Conservation (phyloP, 2,888 invertebrate species). For the Dicyrtomina minuta region DNA sequence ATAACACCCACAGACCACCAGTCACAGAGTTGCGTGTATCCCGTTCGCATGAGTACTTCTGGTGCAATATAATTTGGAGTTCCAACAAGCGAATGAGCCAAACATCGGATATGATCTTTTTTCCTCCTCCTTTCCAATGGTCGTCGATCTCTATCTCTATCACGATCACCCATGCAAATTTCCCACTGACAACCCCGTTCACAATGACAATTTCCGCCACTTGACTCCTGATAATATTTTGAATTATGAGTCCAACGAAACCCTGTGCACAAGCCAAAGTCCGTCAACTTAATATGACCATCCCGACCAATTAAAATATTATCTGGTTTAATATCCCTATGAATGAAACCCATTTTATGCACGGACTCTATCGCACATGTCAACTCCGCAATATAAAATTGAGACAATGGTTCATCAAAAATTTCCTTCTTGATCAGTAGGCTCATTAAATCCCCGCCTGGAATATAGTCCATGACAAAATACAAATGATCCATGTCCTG, state of each 20-base stretch:
- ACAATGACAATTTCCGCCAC: slow-evolving; percentile 37
- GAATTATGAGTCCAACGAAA: slow-evolving; percentile 99
- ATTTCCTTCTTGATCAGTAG: slow-evolving; percentile 93
- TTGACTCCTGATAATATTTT: slow-evolving; percentile 81
- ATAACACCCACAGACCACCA: slow-evolving; percentile 99
- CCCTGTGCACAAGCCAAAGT: slow-evolving; percentile 98
- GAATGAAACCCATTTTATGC: slow-evolving; percentile 99
- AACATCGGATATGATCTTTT: slow-evolving; percentile 86
- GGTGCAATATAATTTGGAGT: slow-evolving; percentile 99
- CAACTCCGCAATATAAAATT: slow-evolving; percentile 88
- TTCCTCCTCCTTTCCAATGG: slow-evolving; percentile 73
- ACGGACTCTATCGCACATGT: slow-evolving; percentile 99
- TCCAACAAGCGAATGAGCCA: slow-evolving; percentile 97
- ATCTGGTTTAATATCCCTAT: slow-evolving; percentile 74
- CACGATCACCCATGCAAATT: too few relatives aligned
- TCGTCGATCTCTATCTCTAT: slow-evolving; percentile 63
- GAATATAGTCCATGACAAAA: slow-evolving; percentile 99
- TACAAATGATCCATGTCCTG: slow-evolving; percentile 95
- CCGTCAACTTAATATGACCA: slow-evolving; percentile 98
- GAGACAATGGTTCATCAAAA: slow-evolving; percentile 85
- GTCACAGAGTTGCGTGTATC: slow-evolving; percentile 93
- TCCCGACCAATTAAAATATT: slow-evolving; percentile 97
- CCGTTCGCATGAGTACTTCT: slow-evolving; percentile 85
- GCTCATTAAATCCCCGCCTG: slow-evolving; percentile 99
- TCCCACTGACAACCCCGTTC: slow-evolving; percentile 31